These are phyloP conservation scores for Halichoeres trimaculatus DNA, from an alignment of 2,113 vertebrate genomes.

Conservation along the genomic window DNA sequence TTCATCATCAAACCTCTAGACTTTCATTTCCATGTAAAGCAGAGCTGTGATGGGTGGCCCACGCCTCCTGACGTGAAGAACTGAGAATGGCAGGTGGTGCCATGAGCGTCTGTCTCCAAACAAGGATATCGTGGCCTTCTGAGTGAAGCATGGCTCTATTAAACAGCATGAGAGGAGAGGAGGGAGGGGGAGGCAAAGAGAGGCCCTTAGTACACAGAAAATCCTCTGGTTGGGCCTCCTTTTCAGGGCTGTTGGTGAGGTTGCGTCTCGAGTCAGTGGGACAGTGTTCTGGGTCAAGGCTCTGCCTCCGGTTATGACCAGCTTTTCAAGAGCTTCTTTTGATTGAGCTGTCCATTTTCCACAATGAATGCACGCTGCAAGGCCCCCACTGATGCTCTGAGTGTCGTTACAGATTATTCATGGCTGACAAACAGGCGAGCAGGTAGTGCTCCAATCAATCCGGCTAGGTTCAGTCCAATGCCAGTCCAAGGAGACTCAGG, in stretches of 20 bases:
- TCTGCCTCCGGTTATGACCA: constrained; percentile 71
- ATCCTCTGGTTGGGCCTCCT: constrained; percentile 34
- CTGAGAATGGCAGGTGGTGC: constrained; percentile 54
- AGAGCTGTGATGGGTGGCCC: constrained; percentile 68
- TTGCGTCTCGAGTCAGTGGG: constrained; percentile 67
- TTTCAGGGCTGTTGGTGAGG: constrained; percentile 58
- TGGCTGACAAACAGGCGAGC: constrained; percentile 77
- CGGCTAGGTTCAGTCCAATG: constrained; percentile 71
- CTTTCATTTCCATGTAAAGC: constrained; percentile 74
- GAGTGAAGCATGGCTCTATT: constrained; percentile 79
- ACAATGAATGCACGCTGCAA: constrained; percentile 73
- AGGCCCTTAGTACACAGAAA: constrained; percentile 39
- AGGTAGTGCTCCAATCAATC: constrained; percentile 80
- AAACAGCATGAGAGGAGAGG: constrained; percentile 48
- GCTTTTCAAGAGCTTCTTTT: constrained; percentile 78
- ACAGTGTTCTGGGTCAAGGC: constrained; percentile 81
- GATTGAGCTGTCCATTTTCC: constrained; percentile 82
- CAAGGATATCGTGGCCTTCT: constrained; percentile 78
- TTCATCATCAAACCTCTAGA: constrained; percentile 58
- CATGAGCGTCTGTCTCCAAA: constrained; percentile 61
- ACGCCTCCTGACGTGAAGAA: constrained; percentile 30
- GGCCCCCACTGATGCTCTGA: constrained; percentile 69
- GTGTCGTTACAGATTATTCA: constrained; percentile 82
- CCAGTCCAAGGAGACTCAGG: constrained; percentile 75
- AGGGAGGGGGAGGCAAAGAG: constrained; percentile 19